Evolutionary conservation across 2,888 invertebrate species (phyloP), one percentile per base, ranked within the genome.

Genomic region (Notodonta dromedarius): DNA sequence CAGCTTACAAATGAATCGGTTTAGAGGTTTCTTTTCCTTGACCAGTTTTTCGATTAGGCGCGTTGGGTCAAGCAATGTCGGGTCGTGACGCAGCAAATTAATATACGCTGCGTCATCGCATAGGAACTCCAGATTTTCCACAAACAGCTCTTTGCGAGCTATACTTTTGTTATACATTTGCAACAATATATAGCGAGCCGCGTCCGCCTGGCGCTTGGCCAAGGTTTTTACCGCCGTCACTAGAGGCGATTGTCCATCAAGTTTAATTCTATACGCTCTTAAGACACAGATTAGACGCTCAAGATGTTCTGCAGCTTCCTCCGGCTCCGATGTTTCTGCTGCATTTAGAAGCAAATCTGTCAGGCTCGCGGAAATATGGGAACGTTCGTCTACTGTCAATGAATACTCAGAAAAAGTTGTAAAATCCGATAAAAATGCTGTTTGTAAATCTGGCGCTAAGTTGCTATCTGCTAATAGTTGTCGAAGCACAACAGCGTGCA

Each of bases 401-500:
- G 77, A 73, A 66, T 90, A 91, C 12, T 84, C 82, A 4, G 67
- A 61, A 2, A 91, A 65, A 0, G 78, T 68, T 2, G 86, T 82
- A 61, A 88, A 87, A 1, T 85, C 57, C 0, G 71, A 61, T 0
- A 86, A 42, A 68, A 81, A 91, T 8, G 76, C 77, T 0, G 73
- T 62, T 24, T 80, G 61, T 9, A 89, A 59, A 6, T 56, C 46
- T 4, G 60, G 16, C 1, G 79, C 59, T 14, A 76, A 73, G 3
- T 72, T 57, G 4, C 72, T 69, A 14, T 67, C 65, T 8, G 67
- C 57, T 35, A 90, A 56, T 14, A 91, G 63, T n/a, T 81, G 71
- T 3, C 88, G 82, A 52, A 90, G 68, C 5, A 91, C 73, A 3
- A 84, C 85, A 2, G 86, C 83, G 55, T 91, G 90, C n/a, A 90